phyloP scores from a whole-genome alignment of 1,140 invertebrate species.

The Oppia nitens region DNA sequence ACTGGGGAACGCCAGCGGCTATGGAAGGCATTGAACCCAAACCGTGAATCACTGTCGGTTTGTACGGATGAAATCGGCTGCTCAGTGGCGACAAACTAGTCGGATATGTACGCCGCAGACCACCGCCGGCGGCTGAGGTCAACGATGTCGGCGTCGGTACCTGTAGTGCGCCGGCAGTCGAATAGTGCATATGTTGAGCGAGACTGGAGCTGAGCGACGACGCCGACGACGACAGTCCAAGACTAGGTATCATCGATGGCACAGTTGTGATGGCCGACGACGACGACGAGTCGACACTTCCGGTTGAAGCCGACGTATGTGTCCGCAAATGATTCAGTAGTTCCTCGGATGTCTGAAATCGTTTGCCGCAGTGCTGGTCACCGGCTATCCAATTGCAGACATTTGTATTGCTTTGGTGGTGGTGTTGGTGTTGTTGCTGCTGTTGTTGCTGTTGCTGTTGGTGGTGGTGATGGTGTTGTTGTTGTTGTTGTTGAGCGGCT shows the following conservation, averaged over 20 bases:
- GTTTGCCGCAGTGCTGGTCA: constrained; percentile 73
- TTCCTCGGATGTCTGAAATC: constrained; percentile 81
- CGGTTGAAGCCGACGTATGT: constrained; percentile 43
- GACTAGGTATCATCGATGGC: not conserved
- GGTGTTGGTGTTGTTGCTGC: constrained; percentile 20
- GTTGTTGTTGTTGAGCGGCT: constrained; percentile 6
- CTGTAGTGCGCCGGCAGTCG: not conserved
- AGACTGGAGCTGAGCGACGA: not conserved
- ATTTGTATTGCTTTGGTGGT: constrained; percentile 52
- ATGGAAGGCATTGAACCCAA: constrained; percentile 47
- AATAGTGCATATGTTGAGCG: not conserved
- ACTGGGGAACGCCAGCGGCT: not conserved
- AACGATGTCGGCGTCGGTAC: constrained; percentile 1
- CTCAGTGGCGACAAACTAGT: constrained; percentile 18
- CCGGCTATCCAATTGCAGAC: constrained; percentile 89
- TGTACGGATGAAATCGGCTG: constrained; percentile 32
- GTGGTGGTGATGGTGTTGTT: not conserved
- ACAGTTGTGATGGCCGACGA: not conserved
- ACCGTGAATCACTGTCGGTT: constrained; percentile 34
- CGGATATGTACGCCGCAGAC: constrained; percentile 18
- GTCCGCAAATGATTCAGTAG: constrained; percentile 80
- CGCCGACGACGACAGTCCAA: not conserved
- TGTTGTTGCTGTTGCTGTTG: constrained; percentile 1
- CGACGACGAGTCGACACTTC: constrained; percentile 6
- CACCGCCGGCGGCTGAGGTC: constrained; percentile 18